phyloP scores from a whole-genome alignment of 1,140 invertebrate genomes.

The Antheraea mylitta region DNA sequence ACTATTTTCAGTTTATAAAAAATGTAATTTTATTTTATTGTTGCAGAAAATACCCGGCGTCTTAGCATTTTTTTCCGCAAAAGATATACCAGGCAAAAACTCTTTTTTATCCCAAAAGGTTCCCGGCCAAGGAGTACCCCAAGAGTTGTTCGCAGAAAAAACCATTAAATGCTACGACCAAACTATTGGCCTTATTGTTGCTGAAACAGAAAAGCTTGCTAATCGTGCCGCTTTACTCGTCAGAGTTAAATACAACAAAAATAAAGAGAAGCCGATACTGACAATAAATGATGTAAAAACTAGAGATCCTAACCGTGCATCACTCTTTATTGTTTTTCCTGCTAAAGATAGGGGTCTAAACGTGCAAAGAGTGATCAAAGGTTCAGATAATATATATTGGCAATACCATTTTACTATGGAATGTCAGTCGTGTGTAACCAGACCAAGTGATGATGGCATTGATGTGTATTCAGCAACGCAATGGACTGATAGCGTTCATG shows the following conservation, averaged over 20 bases:
- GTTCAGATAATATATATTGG: slow-evolving; percentile 48
- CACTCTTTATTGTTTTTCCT: slow-evolving; percentile 28
- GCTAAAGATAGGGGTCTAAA: slow-evolving; percentile 48
- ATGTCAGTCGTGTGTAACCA: slow-evolving; percentile 79
- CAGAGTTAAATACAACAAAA: slow-evolving; percentile 82
- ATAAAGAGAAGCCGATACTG: slow-evolving; percentile 67
- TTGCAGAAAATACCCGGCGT: slow-evolving; percentile 83
- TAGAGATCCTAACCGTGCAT: slow-evolving; percentile 47
- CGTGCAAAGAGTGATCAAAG: slow-evolving; percentile 72
- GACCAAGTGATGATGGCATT: slow-evolving; percentile 83
- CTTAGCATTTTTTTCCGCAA: slow-evolving; percentile 84
- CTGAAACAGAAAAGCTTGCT: slow-evolving; percentile 81
- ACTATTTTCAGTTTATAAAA: too few species aligned
- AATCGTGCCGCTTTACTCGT: slow-evolving; percentile 83
- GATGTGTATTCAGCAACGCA: slow-evolving; percentile 80
- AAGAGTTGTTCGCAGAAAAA: slow-evolving; percentile 78
- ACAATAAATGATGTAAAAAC: slow-evolving; percentile 81
- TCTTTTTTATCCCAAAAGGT: slow-evolving; percentile 63
- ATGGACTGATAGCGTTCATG: slow-evolving; percentile 82
- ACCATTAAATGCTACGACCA: slow-evolving; percentile 84
- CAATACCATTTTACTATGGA: slow-evolving; percentile 85
- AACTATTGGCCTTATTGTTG: slow-evolving; percentile 86
- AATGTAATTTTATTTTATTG: too few species aligned
- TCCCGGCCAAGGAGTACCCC: slow-evolving; percentile 79
- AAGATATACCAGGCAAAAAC: slow-evolving; percentile 88